Base-by-base conservation (phyloP, 53 echinoderm and acorn worm genomes). In the Zoroaster sp. region DNA sequence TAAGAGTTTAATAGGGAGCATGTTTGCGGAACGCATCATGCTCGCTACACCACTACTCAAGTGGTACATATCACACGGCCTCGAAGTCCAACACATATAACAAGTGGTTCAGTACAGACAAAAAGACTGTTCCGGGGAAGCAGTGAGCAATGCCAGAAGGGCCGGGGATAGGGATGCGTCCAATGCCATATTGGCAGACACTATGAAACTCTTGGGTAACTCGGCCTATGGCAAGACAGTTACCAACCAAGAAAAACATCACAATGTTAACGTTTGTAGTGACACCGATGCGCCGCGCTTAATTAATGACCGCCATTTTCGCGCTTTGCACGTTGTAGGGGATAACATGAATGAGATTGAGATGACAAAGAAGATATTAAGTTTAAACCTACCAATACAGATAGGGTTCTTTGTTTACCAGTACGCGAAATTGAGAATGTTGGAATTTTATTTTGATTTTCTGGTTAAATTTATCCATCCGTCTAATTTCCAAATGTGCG, bases 151-250 rank as follows among this genome's bases (percentile, higher is more conserved):
- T 41, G 82, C 82, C 32, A 36, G 68, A 40, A 20, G 68, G 5
- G 75, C 31, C 0, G 80, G 87, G 5, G 79, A 91, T 41, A 44
- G 9, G 1, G 87, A 91, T 40, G 45, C 85, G 0, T 17, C 45
- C 35, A 83, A 86, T 20, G 69, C 77, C 40, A 44, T 91, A 4
- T 39, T 91, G 14, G 91, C 91, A 10, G 91, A 85, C 40, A 89
- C 73, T 0, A 81, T 89, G 78, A 89, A 90, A 30, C 42, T 83
- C 11, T 44, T 69, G 15, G 89, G 83, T 0, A 90, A 90, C 44
- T 90, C 90, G 4, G 59, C 90, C 9, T 90, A 90, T 66, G 85
- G 85, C 3, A 90, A 90, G 20, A 75, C 90, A 0, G 83, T 90
- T 17, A 83, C 90, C 32, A 74, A 83, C 36, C 82, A 73, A 45